Conservation (phyloP, 64 coral and sea anemone genomes). For the Stichodactyla helianthus region DNA sequence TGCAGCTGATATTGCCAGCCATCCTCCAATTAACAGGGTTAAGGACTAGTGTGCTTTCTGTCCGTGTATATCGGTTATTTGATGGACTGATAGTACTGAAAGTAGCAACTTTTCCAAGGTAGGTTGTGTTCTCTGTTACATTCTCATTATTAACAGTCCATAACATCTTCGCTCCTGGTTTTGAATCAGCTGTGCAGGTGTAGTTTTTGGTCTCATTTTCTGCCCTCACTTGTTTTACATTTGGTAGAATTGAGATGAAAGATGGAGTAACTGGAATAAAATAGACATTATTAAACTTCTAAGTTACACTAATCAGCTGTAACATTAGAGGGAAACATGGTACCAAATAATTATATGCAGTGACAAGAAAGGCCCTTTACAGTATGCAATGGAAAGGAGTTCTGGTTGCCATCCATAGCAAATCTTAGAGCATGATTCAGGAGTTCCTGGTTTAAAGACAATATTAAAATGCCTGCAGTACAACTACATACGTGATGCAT, state of each 20-base stretch:
- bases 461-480: no score
- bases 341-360: no score
- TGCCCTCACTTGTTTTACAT: conserved; percentile 4
- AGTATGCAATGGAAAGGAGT: no score
- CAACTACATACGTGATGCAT: no score
- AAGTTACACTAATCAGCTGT: no score
- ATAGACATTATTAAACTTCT: background rate
- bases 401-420: no score
- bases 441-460: no score
- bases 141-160: conserved; percentile 50
- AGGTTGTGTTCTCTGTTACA: conserved; percentile 11
- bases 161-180: conserved; percentile 28
- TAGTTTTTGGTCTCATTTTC: conserved; percentile 65
- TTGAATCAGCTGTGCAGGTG: conserved; percentile 48
- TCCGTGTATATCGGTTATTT: conserved; percentile 3
- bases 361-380: no score
- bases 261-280: background rate
- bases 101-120: background rate
- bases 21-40: conserved; percentile 44
- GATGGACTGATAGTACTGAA: background rate
- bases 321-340: no score
- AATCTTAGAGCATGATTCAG: no score
- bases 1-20: conserved; percentile 48
- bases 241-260: background rate
- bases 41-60: conserved; percentile 20